Percentiles rank a stretch among this genome's conserved stretches.
phyloP scores from a whole-genome alignment of 1,140 invertebrate species.

The Caligus rogercresseyi region DNA sequence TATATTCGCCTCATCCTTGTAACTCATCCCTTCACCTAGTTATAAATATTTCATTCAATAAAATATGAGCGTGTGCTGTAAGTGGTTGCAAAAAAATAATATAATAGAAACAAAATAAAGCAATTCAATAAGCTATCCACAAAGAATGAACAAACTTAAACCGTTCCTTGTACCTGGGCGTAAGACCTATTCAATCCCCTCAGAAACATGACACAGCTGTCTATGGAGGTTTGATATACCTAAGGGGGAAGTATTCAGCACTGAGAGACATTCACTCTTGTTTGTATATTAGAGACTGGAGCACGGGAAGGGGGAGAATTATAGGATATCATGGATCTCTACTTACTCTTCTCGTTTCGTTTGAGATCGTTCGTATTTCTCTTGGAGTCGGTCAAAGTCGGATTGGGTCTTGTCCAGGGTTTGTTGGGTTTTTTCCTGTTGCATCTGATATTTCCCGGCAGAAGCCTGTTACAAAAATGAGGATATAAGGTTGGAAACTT shows the following conservation, averaged over 20 bases:
- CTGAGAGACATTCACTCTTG: background rate
- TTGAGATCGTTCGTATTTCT: conserved; percentile 57
- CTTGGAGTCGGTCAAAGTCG: conserved; percentile 73
- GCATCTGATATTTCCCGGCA: conserved; percentile 66
- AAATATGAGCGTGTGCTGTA: too few species aligned
- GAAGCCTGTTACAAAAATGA: conserved; percentile 35
- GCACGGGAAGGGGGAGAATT: too few species aligned
- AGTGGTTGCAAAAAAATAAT: too few species aligned
- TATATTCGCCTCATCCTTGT: too few species aligned
- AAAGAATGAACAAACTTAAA: too few species aligned
- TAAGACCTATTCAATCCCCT: background rate
- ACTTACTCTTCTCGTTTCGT: conserved; percentile 56
- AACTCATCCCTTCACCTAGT: too few species aligned
- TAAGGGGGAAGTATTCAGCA: background rate
- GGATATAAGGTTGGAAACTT: background rate
- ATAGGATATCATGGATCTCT: too few species aligned
- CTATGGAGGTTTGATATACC: background rate
- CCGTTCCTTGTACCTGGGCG: background rate
- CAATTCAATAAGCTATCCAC: too few species aligned
- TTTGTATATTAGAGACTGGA: background rate
- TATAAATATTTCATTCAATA: too few species aligned
- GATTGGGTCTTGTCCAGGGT: conserved; percentile 68
- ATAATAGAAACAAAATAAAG: too few species aligned
- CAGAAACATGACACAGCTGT: background rate
- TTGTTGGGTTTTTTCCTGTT: conserved; percentile 73